Percentiles rank a stretch among this genome's conserved stretches.
Evolutionary conservation across 2,888 invertebrate genomes (phyloP).

Genomic region (Aradus depressus): DNA sequence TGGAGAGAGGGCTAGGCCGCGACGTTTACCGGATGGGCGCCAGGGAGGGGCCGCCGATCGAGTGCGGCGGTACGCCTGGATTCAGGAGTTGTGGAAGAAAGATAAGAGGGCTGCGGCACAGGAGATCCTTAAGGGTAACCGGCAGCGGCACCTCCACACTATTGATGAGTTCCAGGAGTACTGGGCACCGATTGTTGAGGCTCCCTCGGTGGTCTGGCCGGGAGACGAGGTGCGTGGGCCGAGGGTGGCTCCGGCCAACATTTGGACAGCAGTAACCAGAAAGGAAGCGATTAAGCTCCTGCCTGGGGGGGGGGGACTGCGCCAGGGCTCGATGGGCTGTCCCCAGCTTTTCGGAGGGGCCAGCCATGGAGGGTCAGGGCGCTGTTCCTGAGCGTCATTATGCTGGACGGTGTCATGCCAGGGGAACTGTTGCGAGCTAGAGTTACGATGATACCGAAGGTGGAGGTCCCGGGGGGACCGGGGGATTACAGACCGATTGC

Average conservation of each 20-base stretch:
- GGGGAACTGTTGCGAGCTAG: conserved; percentile 1
- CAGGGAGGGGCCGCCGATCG: neutral
- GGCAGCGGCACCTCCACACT: neutral
- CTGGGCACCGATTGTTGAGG: neutral
- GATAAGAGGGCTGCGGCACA: conserved; percentile 1
- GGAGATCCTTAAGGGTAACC: neutral
- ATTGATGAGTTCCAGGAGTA: neutral
- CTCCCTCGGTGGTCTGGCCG: neutral
- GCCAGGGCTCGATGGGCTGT: neutral
- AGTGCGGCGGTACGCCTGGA: neutral
- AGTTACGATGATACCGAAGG: conserved; percentile 17
- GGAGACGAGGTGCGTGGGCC: neutral
- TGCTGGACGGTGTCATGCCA: conserved; percentile 8
- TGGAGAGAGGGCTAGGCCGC: too few relatives aligned
- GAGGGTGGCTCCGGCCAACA: neutral
- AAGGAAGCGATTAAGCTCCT: neutral
- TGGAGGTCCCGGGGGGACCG: neutral
- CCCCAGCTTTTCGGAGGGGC: neutral
- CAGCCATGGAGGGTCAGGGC: neutral
- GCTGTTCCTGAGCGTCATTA: conserved; percentile 17
- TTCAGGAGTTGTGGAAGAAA: conserved; percentile 1
- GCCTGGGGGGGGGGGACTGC: neutral
- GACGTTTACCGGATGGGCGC: too few relatives aligned
- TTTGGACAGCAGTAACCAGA: neutral
- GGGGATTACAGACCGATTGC: conserved; percentile 17